Evolutionary conservation across 2,113 vertebrate genomes (phyloP), one percentile per base, ranked within the genome.

Genomic region (Neolamprologus hecqui): DNA sequence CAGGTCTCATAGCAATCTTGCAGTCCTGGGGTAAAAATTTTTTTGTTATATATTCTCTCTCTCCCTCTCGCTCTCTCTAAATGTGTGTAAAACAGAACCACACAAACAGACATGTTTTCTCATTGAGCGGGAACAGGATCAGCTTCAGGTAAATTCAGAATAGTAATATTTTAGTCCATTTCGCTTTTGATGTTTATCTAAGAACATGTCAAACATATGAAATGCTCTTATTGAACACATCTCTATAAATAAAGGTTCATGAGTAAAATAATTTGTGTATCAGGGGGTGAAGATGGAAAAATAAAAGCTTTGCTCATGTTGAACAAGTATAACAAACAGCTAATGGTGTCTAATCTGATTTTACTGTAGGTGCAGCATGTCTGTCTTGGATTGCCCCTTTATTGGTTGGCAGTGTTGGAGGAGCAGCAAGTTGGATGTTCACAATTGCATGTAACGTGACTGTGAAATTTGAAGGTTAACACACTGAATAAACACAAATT

Each of bases 321-420:
- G 23, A 1, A 23, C 23, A 23, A 23, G 23, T 23, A 23, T 23
- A 23, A 23, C 23, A 23, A 23, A 23, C 23, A 23, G 23, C 23
- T 23, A 23, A 23, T 57, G 6, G 21, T 14, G 54, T 26, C 23
- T 57, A 57, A 26, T 26, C 0, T 57, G 21, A 57, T 57, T 57
- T 26, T 1, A 1, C 54, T 57, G 6, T 57, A 57, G 54, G 11
- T 4, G 0, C 13, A 28, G 0, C 23, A 28, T 0, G 0, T 58
- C 55, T 58, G 55, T 14, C 55, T 9, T 31, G 26, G 55, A 9
- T 15, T 6, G 14, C 8, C 14, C 0, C 0, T 58, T 5, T 15
- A 17, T 31, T 15, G 2, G 0, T 58, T 17, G 26, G 8, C 14
- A 3, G 7, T 17, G 26, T 6, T 58, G 26, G 5, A 31, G 7